Evolutionary conservation across 1,140 invertebrate genomes (phyloP).

Genomic region (Microplitis mediator): DNA sequence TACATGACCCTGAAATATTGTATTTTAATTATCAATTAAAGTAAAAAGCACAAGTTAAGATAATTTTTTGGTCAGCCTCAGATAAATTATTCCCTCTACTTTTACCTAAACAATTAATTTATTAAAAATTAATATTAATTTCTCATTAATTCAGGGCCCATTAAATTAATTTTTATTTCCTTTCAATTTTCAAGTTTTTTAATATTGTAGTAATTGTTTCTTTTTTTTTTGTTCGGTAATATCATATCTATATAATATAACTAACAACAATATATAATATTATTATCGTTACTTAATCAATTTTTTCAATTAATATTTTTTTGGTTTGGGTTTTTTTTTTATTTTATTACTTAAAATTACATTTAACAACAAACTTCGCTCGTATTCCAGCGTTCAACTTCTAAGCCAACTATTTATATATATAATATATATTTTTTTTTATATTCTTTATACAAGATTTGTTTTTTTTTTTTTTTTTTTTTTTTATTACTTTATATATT

Average conservation of each 20-base stretch:
- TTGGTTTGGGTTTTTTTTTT: conserved; percentile 13
- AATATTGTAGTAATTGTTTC: neutral
- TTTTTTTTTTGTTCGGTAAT: neutral
- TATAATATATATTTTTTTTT: conserved; percentile 24
- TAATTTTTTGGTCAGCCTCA: too few species aligned
- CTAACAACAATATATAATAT: neutral
- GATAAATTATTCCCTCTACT: too few species aligned
- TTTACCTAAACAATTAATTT: too few species aligned
- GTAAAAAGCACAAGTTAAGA: too few species aligned
- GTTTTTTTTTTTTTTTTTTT: conserved; percentile 6
- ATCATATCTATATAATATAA: neutral
- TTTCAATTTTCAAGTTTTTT: neutral
- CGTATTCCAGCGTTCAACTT: conserved; percentile 13
- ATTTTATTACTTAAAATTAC: conserved; percentile 14
- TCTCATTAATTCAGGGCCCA: too few species aligned
- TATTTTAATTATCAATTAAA: too few species aligned
- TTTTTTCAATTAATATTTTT: conserved; percentile 13
- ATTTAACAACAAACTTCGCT: conserved; percentile 16
- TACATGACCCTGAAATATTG: too few species aligned
- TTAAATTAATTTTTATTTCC: neutral
- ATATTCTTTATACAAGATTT: conserved; percentile 3
- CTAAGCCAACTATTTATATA: neutral
- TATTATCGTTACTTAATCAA: neutral
- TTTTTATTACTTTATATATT: neutral
- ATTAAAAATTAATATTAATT: too few species aligned